Base-by-base conservation (phyloP, 1,140 invertebrate species). In the Pseudomyrmex concolor region DNA sequence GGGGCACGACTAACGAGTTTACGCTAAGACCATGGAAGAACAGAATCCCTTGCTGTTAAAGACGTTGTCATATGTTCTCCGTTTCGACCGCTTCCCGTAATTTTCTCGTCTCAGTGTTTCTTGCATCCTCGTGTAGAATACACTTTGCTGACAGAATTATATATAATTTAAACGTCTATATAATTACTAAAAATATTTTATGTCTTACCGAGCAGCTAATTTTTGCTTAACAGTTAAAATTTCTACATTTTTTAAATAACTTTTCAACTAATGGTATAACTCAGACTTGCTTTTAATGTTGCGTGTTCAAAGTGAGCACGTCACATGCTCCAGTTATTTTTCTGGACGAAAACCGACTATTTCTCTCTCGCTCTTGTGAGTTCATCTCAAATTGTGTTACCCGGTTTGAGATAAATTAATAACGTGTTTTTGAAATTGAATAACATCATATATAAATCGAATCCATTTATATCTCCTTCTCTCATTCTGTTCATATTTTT, bases 1-100 rank as follows among this genome's bases (percentile, higher is more conserved):
- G 81, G 70, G 71, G 17, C 86, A 72, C 80, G 73, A 71, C 87
- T 89, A 89, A 89, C 87, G 84, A 89, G 84, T 89, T 89, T 86
- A 76, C 71, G 70, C 51, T 60, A 74, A 86, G 84, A 89, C 70
- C 54, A 54, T 64, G 48, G 73, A 84, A 60, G 48, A 73, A 74
- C 68, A 66, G 63, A 76, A 72, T 66, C 55, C 62, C 50, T 51
- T 50, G 48, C 43, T 73, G 51, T 84, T 89, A 67, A 77, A 71
- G 48, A 68, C 64, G 54, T 34, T 64, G 45, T 74, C 73, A 43
- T 55, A 22, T 9, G 70, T 68, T 66, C 57, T 2, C 17, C 45
- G 25, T 34, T 77, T 43, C 8, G 22, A 10, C 59, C 15, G 50
- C 48, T 64, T 15, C 50, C 64, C 10, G 12, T 51, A 34, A 59